Percentiles rank a stretch among this genome's conserved stretches.
Evolutionary conservation across 2,113 vertebrate genomes (phyloP).

Genomic region (Nibea albiflora): DNA sequence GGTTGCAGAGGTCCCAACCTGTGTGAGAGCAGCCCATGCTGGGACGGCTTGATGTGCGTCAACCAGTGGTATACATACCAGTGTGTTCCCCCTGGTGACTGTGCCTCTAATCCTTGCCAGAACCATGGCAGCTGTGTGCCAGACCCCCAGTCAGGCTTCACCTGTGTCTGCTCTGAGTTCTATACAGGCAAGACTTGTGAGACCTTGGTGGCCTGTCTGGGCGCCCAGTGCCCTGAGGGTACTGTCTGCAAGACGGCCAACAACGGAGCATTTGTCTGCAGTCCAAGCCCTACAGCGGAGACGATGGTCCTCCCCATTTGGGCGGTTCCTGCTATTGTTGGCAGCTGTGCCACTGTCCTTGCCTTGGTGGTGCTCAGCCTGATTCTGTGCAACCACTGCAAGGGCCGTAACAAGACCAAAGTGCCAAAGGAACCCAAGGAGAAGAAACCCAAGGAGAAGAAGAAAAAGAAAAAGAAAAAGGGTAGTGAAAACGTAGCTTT

Average conservation of each 20-base stretch:
- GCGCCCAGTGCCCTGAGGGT: conserved; percentile 87
- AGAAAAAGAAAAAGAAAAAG: conserved; percentile 98
- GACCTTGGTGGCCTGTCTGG: conserved; percentile 90
- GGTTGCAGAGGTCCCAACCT: conserved; percentile 95
- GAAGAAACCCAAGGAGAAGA: conserved; percentile 94
- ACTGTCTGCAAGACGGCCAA: conserved; percentile 84
- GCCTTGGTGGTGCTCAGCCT: conserved; percentile 93
- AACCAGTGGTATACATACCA: conserved; percentile 95
- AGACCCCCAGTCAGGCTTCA: conserved; percentile 81
- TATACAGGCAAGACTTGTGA: conserved; percentile 90
- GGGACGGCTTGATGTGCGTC: conserved; percentile 93
- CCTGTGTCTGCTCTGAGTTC: conserved; percentile 90
- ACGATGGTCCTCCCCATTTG: conserved; percentile 92
- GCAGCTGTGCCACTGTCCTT: conserved; percentile 92
- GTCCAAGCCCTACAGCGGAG: conserved; percentile 72
- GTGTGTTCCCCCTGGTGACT: conserved; percentile 93
- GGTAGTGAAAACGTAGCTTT: conserved; percentile 97
- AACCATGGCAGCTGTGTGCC: conserved; percentile 95
- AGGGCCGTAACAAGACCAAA: conserved; percentile 86
- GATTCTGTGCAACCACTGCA: conserved; percentile 95
- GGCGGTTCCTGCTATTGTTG: conserved; percentile 96
- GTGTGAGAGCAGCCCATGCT: conserved; percentile 93
- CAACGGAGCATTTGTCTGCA: conserved; percentile 86
- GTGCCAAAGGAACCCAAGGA: conserved; percentile 87
- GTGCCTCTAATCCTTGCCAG: conserved; percentile 91